phyloP scores from a whole-genome alignment of 2,888 invertebrate genomes.

The Xylota segnis region DNA sequence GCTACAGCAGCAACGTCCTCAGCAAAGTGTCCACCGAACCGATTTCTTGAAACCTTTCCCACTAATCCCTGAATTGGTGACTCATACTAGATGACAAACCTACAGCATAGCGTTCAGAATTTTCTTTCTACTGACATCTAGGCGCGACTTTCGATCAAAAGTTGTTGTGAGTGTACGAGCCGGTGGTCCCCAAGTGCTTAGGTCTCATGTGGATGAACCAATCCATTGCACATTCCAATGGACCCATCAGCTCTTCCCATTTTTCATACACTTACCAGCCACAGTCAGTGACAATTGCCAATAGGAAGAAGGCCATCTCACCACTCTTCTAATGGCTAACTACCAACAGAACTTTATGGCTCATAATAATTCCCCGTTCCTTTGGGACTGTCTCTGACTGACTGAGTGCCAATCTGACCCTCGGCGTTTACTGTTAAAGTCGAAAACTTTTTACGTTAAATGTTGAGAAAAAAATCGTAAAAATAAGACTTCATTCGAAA shows the following conservation, averaged over 20 bases:
- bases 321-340: background rate
- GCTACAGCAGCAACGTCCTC: no score
- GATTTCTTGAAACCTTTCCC: no score
- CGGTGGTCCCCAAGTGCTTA: no score
- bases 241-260: background rate
- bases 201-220: no score
- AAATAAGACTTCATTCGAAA: background rate
- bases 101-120: no score
- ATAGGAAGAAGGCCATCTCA: background rate
- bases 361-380: conserved; percentile 9
- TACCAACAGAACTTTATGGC: background rate
- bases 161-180: no score
- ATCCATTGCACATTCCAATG: no score
- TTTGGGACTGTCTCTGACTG: background rate
- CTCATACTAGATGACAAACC: no score
- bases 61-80: no score
- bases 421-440: conserved; percentile 1
- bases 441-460: background rate
- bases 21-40: no score
- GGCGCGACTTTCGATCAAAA: no score
- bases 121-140: no score
- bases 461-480: background rate
- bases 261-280: background rate
- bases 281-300: background rate
- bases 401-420: background rate